Conservation (phyloP, 2,113 vertebrate species). For the Aix galericulata region DNA sequence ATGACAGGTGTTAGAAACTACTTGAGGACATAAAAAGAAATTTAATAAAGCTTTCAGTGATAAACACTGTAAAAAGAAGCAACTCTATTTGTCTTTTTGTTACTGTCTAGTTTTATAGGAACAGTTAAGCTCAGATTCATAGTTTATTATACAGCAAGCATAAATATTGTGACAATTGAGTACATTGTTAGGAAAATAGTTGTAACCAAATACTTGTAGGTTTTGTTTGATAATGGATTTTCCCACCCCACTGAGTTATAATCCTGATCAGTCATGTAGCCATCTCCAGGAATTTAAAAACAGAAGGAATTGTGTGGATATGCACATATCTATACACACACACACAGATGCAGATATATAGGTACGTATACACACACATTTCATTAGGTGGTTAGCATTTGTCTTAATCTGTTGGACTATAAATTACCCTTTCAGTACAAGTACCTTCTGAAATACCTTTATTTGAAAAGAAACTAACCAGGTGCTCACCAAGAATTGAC, state of each 20-base stretch:
- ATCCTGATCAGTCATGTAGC: not conserved
- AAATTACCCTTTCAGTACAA: not conserved
- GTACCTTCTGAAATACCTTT: not conserved
- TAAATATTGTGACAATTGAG: not conserved
- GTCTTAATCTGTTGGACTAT: not conserved
- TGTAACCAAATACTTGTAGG: not conserved
- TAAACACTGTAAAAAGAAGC: conserved; percentile 22
- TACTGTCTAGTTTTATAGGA: not conserved
- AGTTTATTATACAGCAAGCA: not conserved
- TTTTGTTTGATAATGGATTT: not conserved
- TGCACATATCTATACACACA: not conserved
- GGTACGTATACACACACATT: not conserved
- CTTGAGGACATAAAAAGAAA: conserved; percentile 20
- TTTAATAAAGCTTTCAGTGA: conserved; percentile 2
- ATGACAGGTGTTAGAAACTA: conserved; percentile 62
- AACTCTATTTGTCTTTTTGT: not conserved
- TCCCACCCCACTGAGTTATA: not conserved
- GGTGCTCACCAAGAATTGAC: not conserved
- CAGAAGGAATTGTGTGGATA: not conserved
- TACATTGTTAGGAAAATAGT: not conserved
- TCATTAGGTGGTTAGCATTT: not conserved
- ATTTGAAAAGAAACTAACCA: not conserved
- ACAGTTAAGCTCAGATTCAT: not conserved
- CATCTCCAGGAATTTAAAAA: not conserved
- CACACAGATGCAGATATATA: too few relatives aligned